phyloP scores from a whole-genome alignment of 2,888 invertebrate species.

The Platycheirus rosarum region DNA sequence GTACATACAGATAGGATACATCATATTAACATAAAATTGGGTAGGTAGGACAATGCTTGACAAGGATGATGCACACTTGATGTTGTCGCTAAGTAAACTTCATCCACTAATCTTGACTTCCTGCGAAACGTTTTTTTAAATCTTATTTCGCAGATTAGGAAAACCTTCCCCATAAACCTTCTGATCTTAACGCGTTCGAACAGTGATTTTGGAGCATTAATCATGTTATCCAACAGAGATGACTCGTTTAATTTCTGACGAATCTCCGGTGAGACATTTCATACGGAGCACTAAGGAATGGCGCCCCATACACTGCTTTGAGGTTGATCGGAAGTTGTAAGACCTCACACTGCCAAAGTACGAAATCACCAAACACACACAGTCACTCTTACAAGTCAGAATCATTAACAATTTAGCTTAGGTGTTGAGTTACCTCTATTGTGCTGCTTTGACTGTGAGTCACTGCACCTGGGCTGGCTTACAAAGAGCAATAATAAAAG shows the following conservation, averaged over 20 bases:
- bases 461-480: constrained; percentile 6
- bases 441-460: constrained; percentile 6
- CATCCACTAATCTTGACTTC: constrained; percentile 4
- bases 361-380: background rate
- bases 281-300: constrained; percentile 56
- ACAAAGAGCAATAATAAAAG: background rate
- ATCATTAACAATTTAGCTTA: constrained; percentile 8
- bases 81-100: background rate
- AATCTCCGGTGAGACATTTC: constrained; percentile 58
- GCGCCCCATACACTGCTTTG: background rate
- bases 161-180: background rate
- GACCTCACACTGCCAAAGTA: background rate
- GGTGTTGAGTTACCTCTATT: background rate
- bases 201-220: background rate
- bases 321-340: constrained; percentile 13
- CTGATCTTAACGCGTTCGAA: no score
- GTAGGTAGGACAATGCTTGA: background rate
- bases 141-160: constrained; percentile 4
- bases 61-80: background rate
- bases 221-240: constrained; percentile 12
- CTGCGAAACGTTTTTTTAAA: constrained; percentile 5
- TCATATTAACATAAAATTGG: no score
- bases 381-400: constrained; percentile 9
- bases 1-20: no score
- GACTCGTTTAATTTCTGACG: constrained; percentile 63